phyloP scores from a whole-genome alignment of 2,113 vertebrate genomes.

The Hoplias malabaricus region DNA sequence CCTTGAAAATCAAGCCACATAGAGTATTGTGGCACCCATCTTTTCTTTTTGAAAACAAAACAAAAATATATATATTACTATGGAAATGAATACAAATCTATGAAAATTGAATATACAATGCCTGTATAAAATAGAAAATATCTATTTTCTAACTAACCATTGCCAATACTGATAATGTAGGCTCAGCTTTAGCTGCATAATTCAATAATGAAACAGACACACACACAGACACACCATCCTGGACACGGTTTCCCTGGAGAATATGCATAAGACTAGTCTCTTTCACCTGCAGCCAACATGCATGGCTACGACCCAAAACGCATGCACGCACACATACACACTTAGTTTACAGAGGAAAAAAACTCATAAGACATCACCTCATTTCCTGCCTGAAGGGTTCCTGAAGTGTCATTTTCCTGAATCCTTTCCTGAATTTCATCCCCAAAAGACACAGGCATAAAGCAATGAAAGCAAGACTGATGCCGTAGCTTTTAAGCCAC shows the following conservation, averaged over 20 bases:
- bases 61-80: no score
- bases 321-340: constrained; percentile 14
- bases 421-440: not conserved
- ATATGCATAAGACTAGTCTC: constrained; percentile 53
- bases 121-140: no score
- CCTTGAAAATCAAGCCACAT: no score
- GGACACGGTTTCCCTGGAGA: constrained; percentile 13
- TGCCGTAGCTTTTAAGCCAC: not conserved
- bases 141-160: no score
- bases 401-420: not conserved
- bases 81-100: no score
- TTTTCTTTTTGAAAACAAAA: no score
- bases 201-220: constrained; percentile 5
- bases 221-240: not conserved
- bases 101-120: no score
- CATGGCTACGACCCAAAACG: constrained; percentile 15
- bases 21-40: no score
- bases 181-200: constrained; percentile 20
- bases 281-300: constrained; percentile 39
- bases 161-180: no score
- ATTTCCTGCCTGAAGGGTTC: not conserved
- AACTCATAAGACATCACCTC: not conserved
- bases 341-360: not conserved
- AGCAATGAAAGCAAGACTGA: no score
- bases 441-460: not conserved